phyloP scores from a whole-genome alignment of 2,888 invertebrate genomes.

The Cryptocephalus moraei region DNA sequence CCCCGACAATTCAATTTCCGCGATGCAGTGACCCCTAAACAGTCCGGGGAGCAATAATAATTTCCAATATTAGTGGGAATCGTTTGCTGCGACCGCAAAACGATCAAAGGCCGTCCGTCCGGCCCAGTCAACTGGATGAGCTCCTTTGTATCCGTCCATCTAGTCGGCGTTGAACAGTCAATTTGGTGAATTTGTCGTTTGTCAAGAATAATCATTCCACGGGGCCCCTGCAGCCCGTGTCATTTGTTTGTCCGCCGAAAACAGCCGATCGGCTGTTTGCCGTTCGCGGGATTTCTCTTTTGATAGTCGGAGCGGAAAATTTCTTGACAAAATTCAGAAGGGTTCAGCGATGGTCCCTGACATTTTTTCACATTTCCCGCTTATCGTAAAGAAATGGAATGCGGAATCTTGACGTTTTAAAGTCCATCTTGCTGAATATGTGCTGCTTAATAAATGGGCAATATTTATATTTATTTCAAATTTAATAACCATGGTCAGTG shows the following conservation, averaged over 20 bases:
- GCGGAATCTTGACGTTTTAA: too few species aligned
- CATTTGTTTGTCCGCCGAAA: neutral
- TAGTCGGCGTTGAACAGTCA: slow-evolving; percentile 4
- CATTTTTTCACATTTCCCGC: too few species aligned
- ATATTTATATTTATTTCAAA: too few species aligned
- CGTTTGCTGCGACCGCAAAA: slow-evolving; percentile 3
- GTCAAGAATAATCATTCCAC: slow-evolving; percentile 4
- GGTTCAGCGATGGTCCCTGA: too few species aligned
- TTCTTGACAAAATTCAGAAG: too few species aligned
- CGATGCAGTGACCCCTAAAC: neutral
- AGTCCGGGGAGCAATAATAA: slow-evolving; percentile 2
- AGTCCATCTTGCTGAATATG: too few species aligned
- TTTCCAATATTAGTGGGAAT: slow-evolving; percentile 2
- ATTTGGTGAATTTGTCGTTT: slow-evolving; percentile 5
- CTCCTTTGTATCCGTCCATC: slow-evolving; percentile 6
- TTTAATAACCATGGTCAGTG: too few species aligned
- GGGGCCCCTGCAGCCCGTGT: neutral
- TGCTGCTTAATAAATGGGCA: too few species aligned
- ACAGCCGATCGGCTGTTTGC: neutral
- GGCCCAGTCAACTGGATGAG: slow-evolving; percentile 1
- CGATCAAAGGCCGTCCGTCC: slow-evolving; percentile 1
- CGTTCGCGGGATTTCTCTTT: too few species aligned
- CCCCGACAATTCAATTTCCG: too few species aligned
- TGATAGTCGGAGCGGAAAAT: too few species aligned
- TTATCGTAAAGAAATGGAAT: too few species aligned